Evolutionary conservation across 2,113 vertebrate species (phyloP).

Genomic region (Ochotona princeps): DNA sequence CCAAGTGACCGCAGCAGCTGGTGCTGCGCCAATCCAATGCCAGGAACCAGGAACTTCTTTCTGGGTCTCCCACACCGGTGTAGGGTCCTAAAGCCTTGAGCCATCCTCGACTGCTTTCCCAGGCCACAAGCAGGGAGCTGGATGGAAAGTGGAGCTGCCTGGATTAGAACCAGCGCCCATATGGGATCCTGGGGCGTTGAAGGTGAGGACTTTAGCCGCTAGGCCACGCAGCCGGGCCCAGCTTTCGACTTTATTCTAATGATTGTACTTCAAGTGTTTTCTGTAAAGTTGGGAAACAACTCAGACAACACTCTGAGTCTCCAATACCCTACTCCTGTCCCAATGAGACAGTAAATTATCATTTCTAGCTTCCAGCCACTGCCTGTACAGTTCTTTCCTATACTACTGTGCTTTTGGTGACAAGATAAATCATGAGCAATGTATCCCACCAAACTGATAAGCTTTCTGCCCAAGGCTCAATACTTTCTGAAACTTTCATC

Average conservation of each 20-base stretch:
- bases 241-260: background rate
- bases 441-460: background rate
- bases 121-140: no score
- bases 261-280: background rate
- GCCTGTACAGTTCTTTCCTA: background rate
- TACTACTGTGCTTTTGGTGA: background rate
- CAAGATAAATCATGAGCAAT: fast-evolving
- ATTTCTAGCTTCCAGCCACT: background rate
- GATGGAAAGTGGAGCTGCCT: no score
- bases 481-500: background rate
- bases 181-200: no score
- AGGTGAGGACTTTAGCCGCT: no score
- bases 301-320: background rate
- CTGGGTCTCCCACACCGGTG: no score
- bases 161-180: no score
- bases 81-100: no score
- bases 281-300: background rate
- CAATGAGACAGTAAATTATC: background rate
- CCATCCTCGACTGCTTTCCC: no score
- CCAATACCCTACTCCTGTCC: background rate
- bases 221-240: no score
- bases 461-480: background rate
- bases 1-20: no score
- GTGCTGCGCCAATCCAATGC: no score
- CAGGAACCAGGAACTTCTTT: no score